These are phyloP conservation scores for Gadus chalcogrammus DNA, from an alignment of 2,113 vertebrate genomes.

Conservation along the genomic window DNA sequence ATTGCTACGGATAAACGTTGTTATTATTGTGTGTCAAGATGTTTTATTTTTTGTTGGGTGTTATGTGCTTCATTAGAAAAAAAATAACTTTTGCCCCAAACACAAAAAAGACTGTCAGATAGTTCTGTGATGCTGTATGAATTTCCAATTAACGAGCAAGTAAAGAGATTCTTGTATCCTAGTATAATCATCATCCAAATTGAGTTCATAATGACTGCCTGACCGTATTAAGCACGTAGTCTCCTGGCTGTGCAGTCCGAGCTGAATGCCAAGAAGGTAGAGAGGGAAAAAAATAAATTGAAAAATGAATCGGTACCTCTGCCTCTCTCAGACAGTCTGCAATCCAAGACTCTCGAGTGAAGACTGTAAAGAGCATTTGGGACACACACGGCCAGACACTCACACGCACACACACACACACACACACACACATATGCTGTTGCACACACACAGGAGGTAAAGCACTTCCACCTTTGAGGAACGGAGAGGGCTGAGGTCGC, in stretches of 20 bases:
- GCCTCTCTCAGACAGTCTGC: background rate
- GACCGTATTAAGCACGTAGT: background rate
- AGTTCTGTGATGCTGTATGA: too few species aligned
- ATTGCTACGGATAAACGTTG: too few species aligned
- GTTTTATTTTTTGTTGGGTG: too few species aligned
- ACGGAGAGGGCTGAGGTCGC: slow-evolving; percentile 46
- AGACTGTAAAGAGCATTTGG: too few species aligned
- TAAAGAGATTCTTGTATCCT: too few species aligned
- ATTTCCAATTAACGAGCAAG: too few species aligned
- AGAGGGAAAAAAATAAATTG: background rate
- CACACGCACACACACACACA: background rate
- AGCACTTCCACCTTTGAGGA: slow-evolving; percentile 33
- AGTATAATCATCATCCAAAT: too few species aligned
- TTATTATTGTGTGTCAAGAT: too few species aligned
- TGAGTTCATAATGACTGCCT: too few species aligned
- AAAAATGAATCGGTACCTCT: background rate
- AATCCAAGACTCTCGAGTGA: background rate
- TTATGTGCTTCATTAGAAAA: too few species aligned
- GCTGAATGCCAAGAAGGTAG: background rate
- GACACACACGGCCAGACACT: slow-evolving; percentile 9
- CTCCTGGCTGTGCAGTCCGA: background rate
- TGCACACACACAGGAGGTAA: slow-evolving; percentile 1
- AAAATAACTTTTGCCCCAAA: too few species aligned
- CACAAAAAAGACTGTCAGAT: too few species aligned
- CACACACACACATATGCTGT: slow-evolving; percentile 8